Base-by-base conservation (phyloP, 2,113 vertebrate species). In the Prunella fulvescens region DNA sequence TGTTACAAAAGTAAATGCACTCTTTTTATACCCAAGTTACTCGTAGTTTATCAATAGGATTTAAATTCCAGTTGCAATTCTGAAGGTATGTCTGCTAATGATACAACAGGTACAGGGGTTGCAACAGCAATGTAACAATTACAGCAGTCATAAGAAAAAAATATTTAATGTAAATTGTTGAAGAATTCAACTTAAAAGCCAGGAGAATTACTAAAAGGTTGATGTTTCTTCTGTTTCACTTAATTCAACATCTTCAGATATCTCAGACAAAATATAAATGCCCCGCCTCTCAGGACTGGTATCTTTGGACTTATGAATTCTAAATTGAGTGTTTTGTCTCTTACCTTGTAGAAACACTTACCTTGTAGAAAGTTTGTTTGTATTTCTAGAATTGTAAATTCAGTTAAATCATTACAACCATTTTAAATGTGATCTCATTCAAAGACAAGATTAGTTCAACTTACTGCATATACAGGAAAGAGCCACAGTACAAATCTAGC, bases 151-250 rank as follows among this genome's bases (percentile, higher is more conserved):
- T 31, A 60, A 69, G 7, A 51, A 72, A 31, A 24, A 70, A 15
- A 23, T 40, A 24, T 47, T 35, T 83, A 14, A 57, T 57, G 50
- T 35, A 53, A 84, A 40, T 35, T 62, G 3, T 78, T 70, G 42
- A 70, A 50, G 73, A 91, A 37, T 33, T 73, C 25, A 73, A 17
- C 15, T 26, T 12, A 84, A 62, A 82, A 61, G 9, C 2, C 13
- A 33, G 33, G 9, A 73, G 24, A 74, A 50, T 54, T 62, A 26
- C 25, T 85, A 19, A 67, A 50, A 84, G 20, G 9, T 24, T 50
- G 42, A 8, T 0, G 0, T 31, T 64, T 71, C n/a, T 81, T n/a
- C n/a, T n/a, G n/a, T n/a, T n/a, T 81, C 15, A 4, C 15, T 50
- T 66, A 26, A 58, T 88, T 53, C 24, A 11, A 35, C 14, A 44